Base-by-base conservation (phyloP, 37 sponge, comb jelly and placozoan genomes). In the Beroe ovata region DNA sequence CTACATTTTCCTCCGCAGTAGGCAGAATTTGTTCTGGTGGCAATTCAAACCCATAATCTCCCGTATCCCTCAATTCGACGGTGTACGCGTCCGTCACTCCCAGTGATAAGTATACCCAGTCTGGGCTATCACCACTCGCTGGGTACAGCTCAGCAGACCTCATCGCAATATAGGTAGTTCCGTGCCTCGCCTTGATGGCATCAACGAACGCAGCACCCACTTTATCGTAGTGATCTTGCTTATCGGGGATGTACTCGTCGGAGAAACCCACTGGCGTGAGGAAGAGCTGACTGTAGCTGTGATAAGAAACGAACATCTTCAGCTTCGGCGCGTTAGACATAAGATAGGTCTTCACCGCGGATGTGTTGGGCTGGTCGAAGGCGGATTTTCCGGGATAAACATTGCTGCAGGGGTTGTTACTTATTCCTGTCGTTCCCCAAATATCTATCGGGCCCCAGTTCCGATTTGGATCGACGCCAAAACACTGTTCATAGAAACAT, bases 401-500 rank as follows among this genome's bases (percentile, higher is more conserved):
- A 18, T 26, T 21, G 33, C 54, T 42, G 54, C 84, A 77, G 54
- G 84, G 84, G 47, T 77, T 36, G 26, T 30, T 42, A 2, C 47
- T 38, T 0, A 77, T 54, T 8, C 84, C 84, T 1, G 69, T 29
- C 2, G 32, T 66, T 4, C 35, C 35, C 69, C 69, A 66, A 1
- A 29, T 37, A 33, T 1, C 35, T 34, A 23, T 29, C 69, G 84
- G 16, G n/a, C 28, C 47, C 84, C 84, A 77, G 54, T 77, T 42
- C 84, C 84, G 38, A 58, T 77, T 77, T 23, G 84, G 84, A 58
- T 77, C 84, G 25, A 20, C 84, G 18, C 84, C 84, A 16, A 20
- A 77, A 39, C 84, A 77, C 58, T 41, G 25, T 19, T 36, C 8
- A 6, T 6, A 77, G 58, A 77, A 39, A 58, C 84, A 77, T 8